phyloP scores from a whole-genome alignment of 2,888 invertebrate genomes.

The Lottia scabra region DNA sequence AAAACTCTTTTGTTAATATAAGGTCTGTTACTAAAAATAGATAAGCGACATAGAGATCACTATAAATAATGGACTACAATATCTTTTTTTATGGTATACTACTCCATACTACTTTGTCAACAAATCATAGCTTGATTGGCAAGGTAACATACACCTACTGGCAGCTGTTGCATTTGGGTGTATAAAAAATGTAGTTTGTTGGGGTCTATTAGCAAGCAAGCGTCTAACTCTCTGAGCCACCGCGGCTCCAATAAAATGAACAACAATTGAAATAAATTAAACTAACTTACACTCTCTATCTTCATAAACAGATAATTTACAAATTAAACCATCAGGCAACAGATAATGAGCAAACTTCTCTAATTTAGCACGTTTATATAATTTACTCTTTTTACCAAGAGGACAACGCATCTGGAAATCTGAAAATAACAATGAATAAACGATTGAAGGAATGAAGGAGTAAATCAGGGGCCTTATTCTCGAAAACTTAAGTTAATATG shows the following conservation, averaged over 20 bases:
- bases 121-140: too few species aligned
- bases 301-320: conserved; percentile 63
- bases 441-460: background rate
- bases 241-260: too few species aligned
- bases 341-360: conserved; percentile 85
- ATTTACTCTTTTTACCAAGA: conserved; percentile 73
- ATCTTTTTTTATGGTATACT: too few species aligned
- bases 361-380: conserved; percentile 81
- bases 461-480: too few species aligned
- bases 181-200: too few species aligned
- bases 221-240: too few species aligned
- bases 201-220: too few species aligned
- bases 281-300: conserved; percentile 65
- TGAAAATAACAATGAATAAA: conserved; percentile 29
- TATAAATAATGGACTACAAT: background rate
- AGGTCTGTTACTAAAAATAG: conserved; percentile 59
- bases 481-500: too few species aligned
- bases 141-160: too few species aligned
- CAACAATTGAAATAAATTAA: too few species aligned
- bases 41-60: background rate
- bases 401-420: conserved; percentile 77
- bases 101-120: too few species aligned
- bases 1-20: conserved; percentile 64
- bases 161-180: too few species aligned
- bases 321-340: conserved; percentile 79